phyloP scores from a whole-genome alignment of 2,113 vertebrate species.

The Aix galericulata region DNA sequence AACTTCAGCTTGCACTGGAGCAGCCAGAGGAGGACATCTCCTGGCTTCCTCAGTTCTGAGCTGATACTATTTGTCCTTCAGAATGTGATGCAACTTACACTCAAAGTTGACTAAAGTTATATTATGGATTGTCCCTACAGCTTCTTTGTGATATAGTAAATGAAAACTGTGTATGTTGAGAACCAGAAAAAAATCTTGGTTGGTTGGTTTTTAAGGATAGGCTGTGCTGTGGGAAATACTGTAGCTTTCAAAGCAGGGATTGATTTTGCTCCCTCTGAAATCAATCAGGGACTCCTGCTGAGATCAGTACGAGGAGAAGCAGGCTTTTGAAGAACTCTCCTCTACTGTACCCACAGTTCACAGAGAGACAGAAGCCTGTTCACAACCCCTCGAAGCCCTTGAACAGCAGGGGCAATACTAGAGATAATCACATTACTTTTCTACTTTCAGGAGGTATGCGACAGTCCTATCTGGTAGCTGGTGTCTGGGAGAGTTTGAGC shows the following conservation, averaged over 20 bases:
- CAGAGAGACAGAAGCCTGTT: neutral
- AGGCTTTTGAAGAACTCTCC: slow-evolving; percentile 2
- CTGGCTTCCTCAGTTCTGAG: neutral
- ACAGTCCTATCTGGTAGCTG: neutral
- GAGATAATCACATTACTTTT: neutral
- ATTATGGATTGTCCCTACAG: neutral
- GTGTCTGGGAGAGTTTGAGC: neutral
- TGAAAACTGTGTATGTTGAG: neutral
- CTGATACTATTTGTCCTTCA: neutral
- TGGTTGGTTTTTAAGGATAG: neutral
- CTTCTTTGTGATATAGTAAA: neutral
- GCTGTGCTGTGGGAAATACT: neutral
- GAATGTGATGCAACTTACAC: neutral
- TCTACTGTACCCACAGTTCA: neutral
- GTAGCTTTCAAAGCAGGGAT: slow-evolving; percentile 14
- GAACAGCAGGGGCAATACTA: neutral
- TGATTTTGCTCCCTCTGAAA: slow-evolving; percentile 31
- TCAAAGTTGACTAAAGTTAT: neutral
- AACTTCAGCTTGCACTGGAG: neutral
- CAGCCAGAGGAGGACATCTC: neutral
- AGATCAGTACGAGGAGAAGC: neutral
- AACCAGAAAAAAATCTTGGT: neutral
- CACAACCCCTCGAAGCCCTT: neutral
- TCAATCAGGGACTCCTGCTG: slow-evolving; percentile 11
- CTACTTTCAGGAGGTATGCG: neutral